Evolutionary conservation across 2,797 vertebrate genomes (phyloP).

Genomic region (Pyrocephalus nanus): DNA sequence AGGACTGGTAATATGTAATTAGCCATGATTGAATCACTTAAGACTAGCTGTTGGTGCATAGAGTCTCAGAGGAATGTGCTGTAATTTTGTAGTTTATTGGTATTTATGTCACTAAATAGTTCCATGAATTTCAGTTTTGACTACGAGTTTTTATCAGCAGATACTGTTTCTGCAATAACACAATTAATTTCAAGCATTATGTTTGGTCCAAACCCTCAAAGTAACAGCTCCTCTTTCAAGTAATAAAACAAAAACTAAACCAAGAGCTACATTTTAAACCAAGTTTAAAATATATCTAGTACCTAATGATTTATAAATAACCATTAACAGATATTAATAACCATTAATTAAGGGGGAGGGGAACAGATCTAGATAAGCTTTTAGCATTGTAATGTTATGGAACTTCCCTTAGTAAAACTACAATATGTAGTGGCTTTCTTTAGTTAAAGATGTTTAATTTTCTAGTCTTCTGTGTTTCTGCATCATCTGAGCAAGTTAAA

Average conservation of each 20-base stretch:
- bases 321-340: not conserved
- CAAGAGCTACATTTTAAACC: no score
- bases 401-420: not conserved
- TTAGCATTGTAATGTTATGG: not conserved
- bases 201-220: not conserved
- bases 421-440: not conserved
- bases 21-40: conserved; percentile 39
- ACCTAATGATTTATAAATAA: not conserved
- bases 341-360: not conserved
- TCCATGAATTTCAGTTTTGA: not conserved
- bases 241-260: not conserved
- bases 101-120: not conserved
- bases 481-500: not conserved
- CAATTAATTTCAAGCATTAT: not conserved
- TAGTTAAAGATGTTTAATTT: not conserved
- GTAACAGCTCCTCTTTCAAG: not conserved
- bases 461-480: not conserved
- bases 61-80: not conserved
- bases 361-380: not conserved
- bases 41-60: not conserved
- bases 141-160: not conserved
- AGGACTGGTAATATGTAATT: conserved; percentile 11
- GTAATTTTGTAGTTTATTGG: conserved; percentile 3
- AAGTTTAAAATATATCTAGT: not conserved
- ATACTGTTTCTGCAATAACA: not conserved